A percentile compares a stretch with the other conserved stretches of the same genome.
These are phyloP conservation scores for Henricia sp. DNA, from an alignment of 53 echinoderm and acorn worm genomes.

Conservation along the genomic window DNA sequence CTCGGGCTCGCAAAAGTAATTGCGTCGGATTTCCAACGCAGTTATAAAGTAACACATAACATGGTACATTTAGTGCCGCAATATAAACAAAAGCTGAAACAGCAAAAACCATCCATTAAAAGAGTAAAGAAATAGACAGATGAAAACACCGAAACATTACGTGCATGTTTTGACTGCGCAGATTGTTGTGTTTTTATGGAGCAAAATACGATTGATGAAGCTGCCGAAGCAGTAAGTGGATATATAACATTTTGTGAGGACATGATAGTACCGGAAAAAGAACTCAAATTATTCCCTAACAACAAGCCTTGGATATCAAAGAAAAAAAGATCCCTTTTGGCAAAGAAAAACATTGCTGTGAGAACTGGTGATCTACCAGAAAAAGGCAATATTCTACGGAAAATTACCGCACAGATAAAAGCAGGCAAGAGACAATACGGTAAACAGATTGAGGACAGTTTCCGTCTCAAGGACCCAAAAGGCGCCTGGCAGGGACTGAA, in stretches of 20 bases:
- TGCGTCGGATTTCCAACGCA: too few relatives aligned
- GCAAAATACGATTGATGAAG: constrained; percentile 1
- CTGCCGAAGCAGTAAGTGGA: not conserved
- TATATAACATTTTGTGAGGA: not conserved
- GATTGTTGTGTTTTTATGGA: not conserved
- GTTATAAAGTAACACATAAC: too few relatives aligned
- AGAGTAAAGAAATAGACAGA: not conserved
- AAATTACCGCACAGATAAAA: not conserved
- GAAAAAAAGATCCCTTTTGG: constrained; percentile 11
- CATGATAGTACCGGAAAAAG: not conserved
- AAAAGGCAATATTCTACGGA: constrained; percentile 2
- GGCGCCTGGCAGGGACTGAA: not conserved
- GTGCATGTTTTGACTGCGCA: not conserved
- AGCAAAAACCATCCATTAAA: constrained; percentile 22
- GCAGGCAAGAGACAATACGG: constrained; percentile 8
- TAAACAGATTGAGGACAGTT: not conserved
- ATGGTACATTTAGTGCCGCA: not conserved
- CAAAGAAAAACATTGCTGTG: constrained; percentile 8
- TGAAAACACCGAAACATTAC: constrained; percentile 1
- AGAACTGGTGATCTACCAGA: constrained; percentile 10
- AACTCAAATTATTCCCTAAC: constrained; percentile 1
- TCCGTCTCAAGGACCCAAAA: not conserved
- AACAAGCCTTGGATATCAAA: constrained; percentile 18
- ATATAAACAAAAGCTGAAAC: constrained; percentile 44
- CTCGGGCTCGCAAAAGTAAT: too few relatives aligned